These are phyloP conservation scores for Muscicapa adusta DNA, from an alignment of 2,113 vertebrate genomes.

Conservation along the genomic window DNA sequence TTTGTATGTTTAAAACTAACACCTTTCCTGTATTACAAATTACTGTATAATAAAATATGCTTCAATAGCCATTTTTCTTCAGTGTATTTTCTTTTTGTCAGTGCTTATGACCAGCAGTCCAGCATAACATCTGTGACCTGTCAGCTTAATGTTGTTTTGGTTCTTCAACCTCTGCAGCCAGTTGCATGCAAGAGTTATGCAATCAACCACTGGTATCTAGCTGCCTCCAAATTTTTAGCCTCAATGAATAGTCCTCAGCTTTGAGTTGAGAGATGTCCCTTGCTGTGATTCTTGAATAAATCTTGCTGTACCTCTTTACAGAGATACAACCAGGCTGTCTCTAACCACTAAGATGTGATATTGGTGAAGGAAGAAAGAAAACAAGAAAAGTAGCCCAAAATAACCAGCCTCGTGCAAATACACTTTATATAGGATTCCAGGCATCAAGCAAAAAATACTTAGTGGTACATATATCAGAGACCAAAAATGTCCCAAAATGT, in stretches of 20 bases:
- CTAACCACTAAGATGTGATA: not conserved
- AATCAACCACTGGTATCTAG: not conserved
- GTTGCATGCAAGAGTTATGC: not conserved
- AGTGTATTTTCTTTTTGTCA: not conserved
- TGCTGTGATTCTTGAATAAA: accelerated
- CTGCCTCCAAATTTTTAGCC: not conserved
- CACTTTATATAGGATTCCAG: not conserved
- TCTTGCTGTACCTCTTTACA: not conserved
- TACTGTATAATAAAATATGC: conserved; percentile 48
- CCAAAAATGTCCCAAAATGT: not conserved
- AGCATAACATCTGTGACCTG: not conserved
- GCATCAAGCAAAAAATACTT: not conserved
- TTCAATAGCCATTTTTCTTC: not conserved
- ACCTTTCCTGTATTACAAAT: conserved; percentile 32
- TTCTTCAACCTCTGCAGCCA: not conserved
- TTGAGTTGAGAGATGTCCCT: not conserved
- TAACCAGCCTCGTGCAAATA: not conserved
- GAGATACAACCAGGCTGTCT: not conserved
- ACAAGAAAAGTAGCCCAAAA: not conserved
- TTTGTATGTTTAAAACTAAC: conserved; percentile 43
- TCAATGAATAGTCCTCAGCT: not conserved
- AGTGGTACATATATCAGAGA: not conserved
- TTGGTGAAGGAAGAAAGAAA: not conserved
- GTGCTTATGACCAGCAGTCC: not conserved
- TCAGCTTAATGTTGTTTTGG: not conserved